phyloP scores from a whole-genome alignment of 2,113 vertebrate species.

The Ammodytes dubius region DNA sequence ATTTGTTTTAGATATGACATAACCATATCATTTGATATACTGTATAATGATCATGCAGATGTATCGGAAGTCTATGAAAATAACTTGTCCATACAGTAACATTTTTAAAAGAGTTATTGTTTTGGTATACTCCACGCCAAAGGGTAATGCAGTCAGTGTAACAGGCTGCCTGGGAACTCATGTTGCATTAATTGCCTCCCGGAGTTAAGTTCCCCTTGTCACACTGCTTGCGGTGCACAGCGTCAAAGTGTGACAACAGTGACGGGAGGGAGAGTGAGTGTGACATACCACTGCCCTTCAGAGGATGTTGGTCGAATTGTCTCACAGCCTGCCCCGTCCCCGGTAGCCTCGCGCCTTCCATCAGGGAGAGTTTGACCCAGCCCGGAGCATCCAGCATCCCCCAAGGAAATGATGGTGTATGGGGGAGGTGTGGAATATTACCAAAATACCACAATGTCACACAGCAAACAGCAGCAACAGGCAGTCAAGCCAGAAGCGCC shows the following conservation, averaged over 20 bases:
- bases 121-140: slow-evolving; percentile 22
- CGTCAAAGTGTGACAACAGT: slow-evolving; percentile 29
- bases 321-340: slow-evolving; percentile 19
- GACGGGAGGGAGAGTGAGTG: not conserved
- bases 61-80: slow-evolving; percentile 7
- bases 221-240: slow-evolving; percentile 14
- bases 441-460: slow-evolving; percentile 57
- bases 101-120: slow-evolving; percentile 33
- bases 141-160: slow-evolving; percentile 5
- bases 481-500: slow-evolving; percentile 31
- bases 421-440: slow-evolving; percentile 20
- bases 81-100: not conserved
- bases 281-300: slow-evolving; percentile 30
- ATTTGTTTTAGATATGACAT: slow-evolving; percentile 10
- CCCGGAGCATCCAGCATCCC: slow-evolving; percentile 6
- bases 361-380: slow-evolving; percentile 59
- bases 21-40: not conserved
- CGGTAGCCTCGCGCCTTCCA: slow-evolving; percentile 46
- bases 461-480: slow-evolving; percentile 42
- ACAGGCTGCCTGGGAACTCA: slow-evolving; percentile 36
- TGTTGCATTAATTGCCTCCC: slow-evolving; percentile 63
- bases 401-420: slow-evolving; percentile 2
- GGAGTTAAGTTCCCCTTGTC: slow-evolving; percentile 30
- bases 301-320: slow-evolving; percentile 20
- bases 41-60: not conserved